Evolutionary conservation across 1,140 invertebrate species (phyloP).

Genomic region (Sycophaga agraensis): DNA sequence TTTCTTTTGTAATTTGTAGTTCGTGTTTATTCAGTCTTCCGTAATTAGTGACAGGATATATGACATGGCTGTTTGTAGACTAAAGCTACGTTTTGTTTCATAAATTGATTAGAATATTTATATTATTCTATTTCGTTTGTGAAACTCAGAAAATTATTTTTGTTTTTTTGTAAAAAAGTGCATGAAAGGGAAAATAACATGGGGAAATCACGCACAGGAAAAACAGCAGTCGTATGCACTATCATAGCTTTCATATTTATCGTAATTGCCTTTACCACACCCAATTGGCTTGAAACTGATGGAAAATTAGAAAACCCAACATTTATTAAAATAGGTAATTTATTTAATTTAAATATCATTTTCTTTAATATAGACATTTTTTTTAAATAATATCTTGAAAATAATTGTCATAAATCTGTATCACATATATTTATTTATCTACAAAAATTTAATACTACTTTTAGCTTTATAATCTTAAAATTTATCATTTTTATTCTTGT

Average conservation of each 20-base stretch:
- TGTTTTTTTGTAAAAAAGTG: background rate
- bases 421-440: too few species aligned
- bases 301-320: slow-evolving; percentile 75
- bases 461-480: background rate
- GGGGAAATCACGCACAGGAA: slow-evolving; percentile 68
- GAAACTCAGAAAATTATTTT: background rate
- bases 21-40: too few species aligned
- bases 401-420: too few species aligned
- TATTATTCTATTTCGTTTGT: too few species aligned
- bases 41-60: too few species aligned
- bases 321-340: slow-evolving; percentile 76
- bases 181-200: slow-evolving; percentile 31
- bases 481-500: background rate
- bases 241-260: slow-evolving; percentile 72
- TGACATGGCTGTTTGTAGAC: too few species aligned
- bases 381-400: background rate
- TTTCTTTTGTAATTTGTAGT: too few species aligned
- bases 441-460: background rate
- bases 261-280: slow-evolving; percentile 85
- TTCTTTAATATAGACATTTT: too few species aligned
- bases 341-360: too few species aligned
- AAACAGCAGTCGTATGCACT: slow-evolving; percentile 69
- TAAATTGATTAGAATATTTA: too few species aligned
- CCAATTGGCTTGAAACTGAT: slow-evolving; percentile 90
- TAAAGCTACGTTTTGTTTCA: too few species aligned